These are phyloP conservation scores for Pristionchus pacificus DNA, from an alignment of 1,140 invertebrate genomes.

Conservation along the genomic window DNA sequence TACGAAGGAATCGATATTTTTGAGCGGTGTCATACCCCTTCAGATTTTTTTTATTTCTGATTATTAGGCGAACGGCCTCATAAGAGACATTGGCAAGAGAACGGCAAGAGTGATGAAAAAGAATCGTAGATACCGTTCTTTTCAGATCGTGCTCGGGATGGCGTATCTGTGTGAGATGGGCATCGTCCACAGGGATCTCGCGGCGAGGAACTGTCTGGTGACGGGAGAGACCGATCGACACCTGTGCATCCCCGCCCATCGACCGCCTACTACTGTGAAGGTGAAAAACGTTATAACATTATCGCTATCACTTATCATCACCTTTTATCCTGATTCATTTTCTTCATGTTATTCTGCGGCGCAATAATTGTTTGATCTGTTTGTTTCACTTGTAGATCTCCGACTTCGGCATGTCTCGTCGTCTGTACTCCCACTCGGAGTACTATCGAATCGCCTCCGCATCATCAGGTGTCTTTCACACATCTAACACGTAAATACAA, in stretches of 20 bases:
- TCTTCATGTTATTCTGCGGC: too few species aligned
- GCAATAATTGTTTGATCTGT: background rate
- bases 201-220: constrained; percentile 89
- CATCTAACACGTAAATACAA: too few species aligned
- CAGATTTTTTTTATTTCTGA: too few species aligned
- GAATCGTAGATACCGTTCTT: too few species aligned
- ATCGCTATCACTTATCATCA: too few species aligned
- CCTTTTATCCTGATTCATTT: background rate
- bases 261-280: constrained; percentile 33
- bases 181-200: constrained; percentile 92
- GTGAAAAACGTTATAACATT: too few species aligned
- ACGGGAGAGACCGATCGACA: constrained; percentile 63
- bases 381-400: constrained; percentile 24
- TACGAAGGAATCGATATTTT: constrained; percentile 7
- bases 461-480: constrained; percentile 5
- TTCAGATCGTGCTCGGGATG: constrained; percentile 68
- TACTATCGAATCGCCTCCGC: constrained; percentile 28
- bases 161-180: constrained; percentile 88
- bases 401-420: constrained; percentile 38
- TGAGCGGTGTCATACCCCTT: too few species aligned
- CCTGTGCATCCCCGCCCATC: constrained; percentile 1
- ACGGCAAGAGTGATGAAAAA: background rate
- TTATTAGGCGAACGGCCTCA: background rate
- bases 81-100: background rate
- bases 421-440: constrained; percentile 22